Conservation (phyloP, 2,113 vertebrate genomes). For the Chaetodon auriga region DNA sequence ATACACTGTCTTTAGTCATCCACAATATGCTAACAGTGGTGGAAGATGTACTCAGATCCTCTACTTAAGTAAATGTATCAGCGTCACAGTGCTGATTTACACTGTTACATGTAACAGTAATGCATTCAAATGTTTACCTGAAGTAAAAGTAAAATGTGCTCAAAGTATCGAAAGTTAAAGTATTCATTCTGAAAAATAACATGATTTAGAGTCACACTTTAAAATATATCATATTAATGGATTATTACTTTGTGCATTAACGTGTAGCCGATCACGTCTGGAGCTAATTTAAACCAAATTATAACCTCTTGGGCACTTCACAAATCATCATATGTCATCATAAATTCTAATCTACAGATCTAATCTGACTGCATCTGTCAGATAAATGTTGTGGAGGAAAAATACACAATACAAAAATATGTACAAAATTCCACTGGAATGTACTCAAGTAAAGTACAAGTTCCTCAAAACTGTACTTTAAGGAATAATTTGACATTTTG, state of each 20-base stretch:
- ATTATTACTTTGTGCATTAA: not conserved
- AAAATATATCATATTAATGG: not conserved
- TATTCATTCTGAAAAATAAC: not conserved
- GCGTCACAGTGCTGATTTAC: not conserved
- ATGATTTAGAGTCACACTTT: not conserved
- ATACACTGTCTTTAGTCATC: conserved; percentile 23
- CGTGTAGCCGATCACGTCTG: not conserved
- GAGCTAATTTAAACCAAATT: not conserved
- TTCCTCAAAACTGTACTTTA: too few species aligned
- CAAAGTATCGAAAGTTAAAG: not conserved
- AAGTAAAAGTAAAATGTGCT: not conserved
- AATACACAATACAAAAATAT: not conserved
- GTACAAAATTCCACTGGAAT: not conserved
- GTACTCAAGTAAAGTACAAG: too few species aligned
- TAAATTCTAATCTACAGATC: too few species aligned
- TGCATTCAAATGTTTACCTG: not conserved
- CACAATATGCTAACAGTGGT: not conserved
- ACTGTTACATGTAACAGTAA: not conserved
- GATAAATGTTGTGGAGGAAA: too few species aligned
- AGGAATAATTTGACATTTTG: too few species aligned
- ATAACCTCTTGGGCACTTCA: not conserved
- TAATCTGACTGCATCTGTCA: too few species aligned
- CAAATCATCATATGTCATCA: too few species aligned
- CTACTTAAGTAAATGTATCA: not conserved
- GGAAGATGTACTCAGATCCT: not conserved